Evolutionary conservation across 2,888 invertebrate genomes (phyloP), one percentile per base, ranked within the genome.

Genomic region (Clostera curtula): DNA sequence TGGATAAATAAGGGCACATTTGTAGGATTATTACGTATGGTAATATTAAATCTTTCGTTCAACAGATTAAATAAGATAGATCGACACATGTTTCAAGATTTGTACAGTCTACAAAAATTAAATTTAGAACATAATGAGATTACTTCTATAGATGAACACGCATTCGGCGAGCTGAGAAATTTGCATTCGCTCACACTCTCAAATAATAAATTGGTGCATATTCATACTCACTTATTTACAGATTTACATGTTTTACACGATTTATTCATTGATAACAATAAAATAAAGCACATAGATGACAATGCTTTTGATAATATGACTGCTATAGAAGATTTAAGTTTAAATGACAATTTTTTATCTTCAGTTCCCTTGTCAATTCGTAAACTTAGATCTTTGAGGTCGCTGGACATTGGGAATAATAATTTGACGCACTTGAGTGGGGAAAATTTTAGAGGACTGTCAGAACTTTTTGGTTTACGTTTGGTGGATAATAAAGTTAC

Each of bases 371-470:
- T 73, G 29, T 91, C 92, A 6, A 85, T 92, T 26, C 87, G 87
- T 19, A 88, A 88, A 60, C 80, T 93, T 35, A 76, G 86, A 24
- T 88, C 89, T 45, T 72, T 95, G 34, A 90, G 89, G 67, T 90
- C 90, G 11, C 80, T 95, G 42, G 93, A 94, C 76, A 86, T 95
- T 43, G 93, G 92, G 11, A 91, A 92, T 61, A 95, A 95, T 74
- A 87, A 87, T 59, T 90, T 96, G 63, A 87, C 89, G 54, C 82
- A 85, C 40, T 85, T 96, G 43, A 88, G 84, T 40, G 88, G 90
- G 56, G 87, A 89, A 49, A 90, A 91, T 43, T 92, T 95, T 60
- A 86, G 85, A 47, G 92, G 92, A 6, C 74, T 95, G 36, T 85
- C 88, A 36, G 88, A 91, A 56, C 85, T 96, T 38, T 90, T 89